Conservation (phyloP, 2,113 vertebrate species). For the Symphodus melops region DNA sequence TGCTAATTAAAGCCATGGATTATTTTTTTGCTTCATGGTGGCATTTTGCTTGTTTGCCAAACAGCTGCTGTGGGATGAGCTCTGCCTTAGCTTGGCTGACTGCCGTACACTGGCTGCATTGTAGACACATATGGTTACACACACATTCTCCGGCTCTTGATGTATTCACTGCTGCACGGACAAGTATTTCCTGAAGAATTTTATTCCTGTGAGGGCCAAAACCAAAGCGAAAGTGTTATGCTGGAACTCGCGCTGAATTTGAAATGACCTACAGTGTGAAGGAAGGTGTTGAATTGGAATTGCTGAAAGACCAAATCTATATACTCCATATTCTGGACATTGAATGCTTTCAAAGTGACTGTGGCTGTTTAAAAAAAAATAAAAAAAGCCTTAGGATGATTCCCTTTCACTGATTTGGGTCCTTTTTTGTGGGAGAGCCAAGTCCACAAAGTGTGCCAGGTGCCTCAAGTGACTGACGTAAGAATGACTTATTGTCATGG, state of each 20-base stretch:
- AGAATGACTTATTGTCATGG: conserved; percentile 34
- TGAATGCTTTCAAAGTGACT: not conserved
- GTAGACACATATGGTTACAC: conserved; percentile 39
- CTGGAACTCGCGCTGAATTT: conserved; percentile 19
- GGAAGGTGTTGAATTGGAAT: conserved; percentile 9
- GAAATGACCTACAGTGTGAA: conserved; percentile 2
- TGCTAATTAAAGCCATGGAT: conserved; percentile 67
- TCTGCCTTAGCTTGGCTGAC: conserved; percentile 49
- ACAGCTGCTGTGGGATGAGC: conserved; percentile 61
- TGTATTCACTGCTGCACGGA: conserved; percentile 6
- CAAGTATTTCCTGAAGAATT: conserved; percentile 29
- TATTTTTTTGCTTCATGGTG: conserved; percentile 67
- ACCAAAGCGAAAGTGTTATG: conserved; percentile 4
- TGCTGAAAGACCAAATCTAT: not conserved
- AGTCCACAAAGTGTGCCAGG: conserved; percentile 16
- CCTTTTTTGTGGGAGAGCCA: not conserved
- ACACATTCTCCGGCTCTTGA: conserved; percentile 12
- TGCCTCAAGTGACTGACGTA: conserved; percentile 31
- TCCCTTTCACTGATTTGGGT: conserved; percentile 8
- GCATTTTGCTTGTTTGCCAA: conserved; percentile 64
- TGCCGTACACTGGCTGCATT: conserved; percentile 43
- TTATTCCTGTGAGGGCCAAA: conserved; percentile 21
- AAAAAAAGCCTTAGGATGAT: not conserved
- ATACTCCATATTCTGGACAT: conserved; percentile 1
- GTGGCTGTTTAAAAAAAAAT: not conserved